Base-by-base conservation (phyloP, 2,888 invertebrate genomes). In the Clepsis dumicolana region DNA sequence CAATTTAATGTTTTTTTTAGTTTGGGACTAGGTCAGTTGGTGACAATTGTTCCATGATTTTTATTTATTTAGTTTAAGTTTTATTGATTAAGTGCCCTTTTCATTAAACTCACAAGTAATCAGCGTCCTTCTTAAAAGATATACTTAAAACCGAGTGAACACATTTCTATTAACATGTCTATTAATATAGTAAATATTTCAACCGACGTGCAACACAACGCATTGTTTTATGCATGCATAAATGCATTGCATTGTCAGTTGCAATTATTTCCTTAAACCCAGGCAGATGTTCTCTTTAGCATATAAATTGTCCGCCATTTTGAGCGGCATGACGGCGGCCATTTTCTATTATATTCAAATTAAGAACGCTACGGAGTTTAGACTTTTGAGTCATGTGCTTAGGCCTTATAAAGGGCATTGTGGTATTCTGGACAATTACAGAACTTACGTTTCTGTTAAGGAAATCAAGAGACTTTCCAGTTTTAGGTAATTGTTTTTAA, bases 281-380 rank as follows among this genome's bases (percentile, higher is more conserved):
- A 66, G 73, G 79, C 81, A 81, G 80, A 81, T 80, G 84, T 70
- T 80, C 77, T 61, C 75, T 78, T 86, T 87, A 82, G 84, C 87
- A 86, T 89, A 82, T 84, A 87, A 86, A 87, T 86, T 85, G 83
- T 77, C 74, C 72, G 78, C 78, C 80, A 77, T 78, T 76, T 78
- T 75, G 80, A 73, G 73, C 65, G 25, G 77, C 81, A 80, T 81
- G 76, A 82, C 80, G 76, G 78, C 72, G 71, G 78, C 81, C 82
- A 84, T 88, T 83, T 85, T 85, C 84, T 88, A 90, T 89, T 90
- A 86, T 88, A 89, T 90, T 90, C 86, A 89, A 90, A 89, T 88
- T 80, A 80, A 44, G 84, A 82, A 77, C 73, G 77, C 69, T 35
- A 4, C 16, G 16, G 10, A 25, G 21, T 48, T 60, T 24, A 16